Conservation (phyloP, 2,888 invertebrate species). For the Lasioglossum figueresi region DNA sequence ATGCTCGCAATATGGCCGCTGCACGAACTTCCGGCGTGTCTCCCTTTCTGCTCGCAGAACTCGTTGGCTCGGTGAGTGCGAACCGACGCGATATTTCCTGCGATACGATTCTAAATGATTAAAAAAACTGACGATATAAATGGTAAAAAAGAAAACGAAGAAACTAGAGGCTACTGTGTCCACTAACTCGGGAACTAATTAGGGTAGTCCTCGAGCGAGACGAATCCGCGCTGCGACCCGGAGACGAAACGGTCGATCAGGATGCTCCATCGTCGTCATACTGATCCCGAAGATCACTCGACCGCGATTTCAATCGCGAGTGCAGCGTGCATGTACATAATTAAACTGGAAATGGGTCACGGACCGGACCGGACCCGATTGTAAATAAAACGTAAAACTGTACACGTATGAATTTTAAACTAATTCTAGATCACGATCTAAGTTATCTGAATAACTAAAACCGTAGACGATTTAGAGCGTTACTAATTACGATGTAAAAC, state of each 20-base stretch:
- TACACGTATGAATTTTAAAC: conserved; percentile 67
- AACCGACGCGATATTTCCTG: not conserved
- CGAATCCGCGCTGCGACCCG: not conserved
- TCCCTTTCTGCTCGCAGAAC: not conserved
- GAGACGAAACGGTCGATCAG: not conserved
- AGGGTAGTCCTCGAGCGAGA: not conserved
- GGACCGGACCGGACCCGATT: conserved; percentile 48
- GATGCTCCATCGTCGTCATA: not conserved
- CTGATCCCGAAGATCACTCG: not conserved
- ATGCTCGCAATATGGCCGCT: not conserved
- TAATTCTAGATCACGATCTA: conserved; percentile 69
- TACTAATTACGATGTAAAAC: conserved; percentile 74
- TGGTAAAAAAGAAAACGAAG: not conserved
- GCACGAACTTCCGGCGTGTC: conserved; percentile 15
- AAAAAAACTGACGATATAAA: not conserved
- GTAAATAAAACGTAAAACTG: conserved; percentile 68
- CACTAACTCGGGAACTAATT: not conserved
- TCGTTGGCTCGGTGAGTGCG: not conserved
- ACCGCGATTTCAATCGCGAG: not conserved
- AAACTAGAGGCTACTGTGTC: not conserved
- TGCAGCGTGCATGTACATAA: conserved; percentile 43
- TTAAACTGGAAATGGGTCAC: conserved; percentile 10
- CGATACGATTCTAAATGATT: not conserved
- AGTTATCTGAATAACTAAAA: conserved; percentile 67
- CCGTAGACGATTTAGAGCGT: conserved; percentile 71